A percentile compares a stretch with the other conserved stretches of the same genome.
These are phyloP conservation scores for Dendrocincla tyrannina DNA, from an alignment of 2,797 vertebrate genomes.

Conservation along the genomic window DNA sequence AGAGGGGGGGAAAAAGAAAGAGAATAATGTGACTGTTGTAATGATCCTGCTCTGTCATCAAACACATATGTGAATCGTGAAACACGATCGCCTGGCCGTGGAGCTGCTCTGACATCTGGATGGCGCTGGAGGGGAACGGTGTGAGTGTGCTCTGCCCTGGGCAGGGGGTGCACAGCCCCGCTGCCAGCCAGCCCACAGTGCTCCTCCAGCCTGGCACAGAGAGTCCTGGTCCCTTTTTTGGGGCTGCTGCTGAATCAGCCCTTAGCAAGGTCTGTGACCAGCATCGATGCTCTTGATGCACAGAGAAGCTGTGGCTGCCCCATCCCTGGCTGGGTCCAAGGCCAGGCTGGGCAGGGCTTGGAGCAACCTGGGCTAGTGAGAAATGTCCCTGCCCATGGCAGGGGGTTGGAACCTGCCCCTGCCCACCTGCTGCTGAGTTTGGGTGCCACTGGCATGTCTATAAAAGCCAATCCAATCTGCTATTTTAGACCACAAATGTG, in stretches of 20 bases:
- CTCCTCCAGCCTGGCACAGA: neutral
- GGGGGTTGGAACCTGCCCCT: neutral
- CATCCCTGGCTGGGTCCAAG: no score
- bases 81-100: neutral
- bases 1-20: neutral
- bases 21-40: neutral
- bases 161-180: neutral
- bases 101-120: neutral
- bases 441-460: accelerated
- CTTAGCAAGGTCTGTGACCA: neutral
- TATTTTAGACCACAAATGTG: accelerated
- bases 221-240: no score
- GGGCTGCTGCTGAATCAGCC: neutral
- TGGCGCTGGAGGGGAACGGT: neutral
- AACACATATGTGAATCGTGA: neutral
- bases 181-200: neutral
- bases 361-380: no score
- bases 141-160: neutral
- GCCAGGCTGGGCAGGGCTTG: no score
- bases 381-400: neutral
- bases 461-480: neutral
- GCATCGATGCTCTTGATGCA: no score
- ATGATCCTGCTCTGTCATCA: neutral
- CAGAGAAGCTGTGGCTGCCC: no score
- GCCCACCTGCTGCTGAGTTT: neutral